phyloP scores from a whole-genome alignment of 2,797 vertebrate species.

The Microtus agrestis region DNA sequence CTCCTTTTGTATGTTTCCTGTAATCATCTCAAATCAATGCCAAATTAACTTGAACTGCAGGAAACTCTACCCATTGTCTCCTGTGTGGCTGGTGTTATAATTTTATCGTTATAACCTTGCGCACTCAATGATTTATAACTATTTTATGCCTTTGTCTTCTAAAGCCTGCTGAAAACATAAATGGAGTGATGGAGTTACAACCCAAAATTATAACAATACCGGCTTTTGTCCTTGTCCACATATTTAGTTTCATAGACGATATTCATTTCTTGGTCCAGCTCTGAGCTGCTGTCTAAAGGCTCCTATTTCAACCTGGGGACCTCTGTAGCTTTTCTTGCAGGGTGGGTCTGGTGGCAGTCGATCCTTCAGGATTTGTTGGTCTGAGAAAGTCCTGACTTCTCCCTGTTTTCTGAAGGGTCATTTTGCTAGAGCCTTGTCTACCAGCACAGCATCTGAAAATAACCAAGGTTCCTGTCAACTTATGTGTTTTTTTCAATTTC shows the following conservation, averaged over 20 bases:
- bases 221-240: neutral
- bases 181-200: neutral
- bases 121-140: neutral
- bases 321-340: neutral
- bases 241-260: neutral
- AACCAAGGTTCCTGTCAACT: neutral
- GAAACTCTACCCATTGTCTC: neutral
- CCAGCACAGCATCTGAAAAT: too few relatives aligned
- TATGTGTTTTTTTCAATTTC: neutral
- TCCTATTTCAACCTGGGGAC: neutral
- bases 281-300: neutral
- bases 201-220: neutral
- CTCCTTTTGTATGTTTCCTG: neutral
- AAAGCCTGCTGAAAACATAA: neutral
- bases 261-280: neutral
- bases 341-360: rapidly evolving
- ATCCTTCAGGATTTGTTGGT: neutral
- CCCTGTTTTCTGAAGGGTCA: neutral
- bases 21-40: neutral
- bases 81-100: too few relatives aligned
- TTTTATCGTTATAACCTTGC: neutral
- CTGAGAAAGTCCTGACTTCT: neutral
- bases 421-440: neutral
- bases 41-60: neutral
- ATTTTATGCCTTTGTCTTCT: neutral